phyloP scores from a whole-genome alignment of 2,797 vertebrate species.

The Pogoniulus pusillus region DNA sequence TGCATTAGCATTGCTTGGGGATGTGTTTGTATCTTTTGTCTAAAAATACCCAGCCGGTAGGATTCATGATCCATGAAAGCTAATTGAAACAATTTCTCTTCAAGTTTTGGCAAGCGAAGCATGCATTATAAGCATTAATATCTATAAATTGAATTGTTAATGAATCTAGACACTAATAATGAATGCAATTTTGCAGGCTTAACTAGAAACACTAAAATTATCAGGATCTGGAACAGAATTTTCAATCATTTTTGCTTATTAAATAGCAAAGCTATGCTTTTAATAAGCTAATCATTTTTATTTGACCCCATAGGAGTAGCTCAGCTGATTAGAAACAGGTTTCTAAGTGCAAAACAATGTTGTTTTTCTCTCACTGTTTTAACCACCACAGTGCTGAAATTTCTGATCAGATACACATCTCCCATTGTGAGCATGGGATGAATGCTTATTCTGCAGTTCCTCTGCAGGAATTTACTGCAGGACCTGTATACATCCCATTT shows the following conservation, averaged over 20 bases:
- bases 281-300: conserved; percentile 85
- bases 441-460: conserved; percentile 43
- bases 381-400: conserved; percentile 73
- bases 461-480: conserved; percentile 16
- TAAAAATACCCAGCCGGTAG: conserved; percentile 82
- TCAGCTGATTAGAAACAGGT: conserved; percentile 81
- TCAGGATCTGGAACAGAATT: conserved; percentile 82
- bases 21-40: conserved; percentile 83
- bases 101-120: conserved; percentile 84
- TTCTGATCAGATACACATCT: conserved; percentile 50
- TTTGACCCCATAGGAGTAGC: conserved; percentile 82
- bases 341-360: conserved; percentile 75
- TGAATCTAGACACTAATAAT: conserved; percentile 86
- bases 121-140: conserved; percentile 86
- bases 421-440: neutral
- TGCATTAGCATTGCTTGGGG: conserved; percentile 80
- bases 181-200: conserved; percentile 85
- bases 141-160: conserved; percentile 88
- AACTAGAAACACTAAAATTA: conserved; percentile 85
- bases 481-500: neutral
- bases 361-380: conserved; percentile 75
- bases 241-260: conserved; percentile 85
- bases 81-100: conserved; percentile 87
- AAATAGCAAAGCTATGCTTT: conserved; percentile 84
- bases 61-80: conserved; percentile 84